Conservation (phyloP, 2,113 vertebrate genomes). For the Myotis lucifugus region DNA sequence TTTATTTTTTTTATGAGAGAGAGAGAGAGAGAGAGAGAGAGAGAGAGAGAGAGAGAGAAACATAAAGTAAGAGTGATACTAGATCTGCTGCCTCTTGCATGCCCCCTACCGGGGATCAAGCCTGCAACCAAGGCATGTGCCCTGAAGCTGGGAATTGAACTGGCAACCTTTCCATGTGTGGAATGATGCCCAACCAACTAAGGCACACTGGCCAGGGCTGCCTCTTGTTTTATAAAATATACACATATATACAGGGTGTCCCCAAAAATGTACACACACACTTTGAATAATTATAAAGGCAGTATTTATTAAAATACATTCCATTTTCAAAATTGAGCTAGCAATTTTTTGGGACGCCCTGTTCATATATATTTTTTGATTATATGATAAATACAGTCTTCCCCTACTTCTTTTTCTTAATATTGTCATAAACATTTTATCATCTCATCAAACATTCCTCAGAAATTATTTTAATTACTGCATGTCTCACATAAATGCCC, state of each 20-base stretch:
- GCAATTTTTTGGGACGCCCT: too few species aligned
- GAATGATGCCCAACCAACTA: not conserved
- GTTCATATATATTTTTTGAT: not conserved
- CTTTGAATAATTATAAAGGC: too few species aligned
- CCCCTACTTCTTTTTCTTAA: not conserved
- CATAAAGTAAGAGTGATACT: not conserved
- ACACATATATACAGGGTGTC: too few species aligned
- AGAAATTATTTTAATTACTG: not conserved
- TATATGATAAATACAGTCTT: not conserved
- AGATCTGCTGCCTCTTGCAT: not conserved
- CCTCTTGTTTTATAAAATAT: not conserved
- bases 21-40: too few species aligned
- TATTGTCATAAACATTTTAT: constrained; percentile 15
- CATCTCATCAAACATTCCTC: not conserved
- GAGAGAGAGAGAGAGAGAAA: not conserved
- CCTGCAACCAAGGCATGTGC: too few species aligned
- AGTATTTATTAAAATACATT: too few species aligned
- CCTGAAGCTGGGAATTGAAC: not conserved
- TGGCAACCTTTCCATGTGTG: not conserved
- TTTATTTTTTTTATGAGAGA: not conserved
- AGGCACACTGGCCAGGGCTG: not conserved
- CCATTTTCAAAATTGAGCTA: too few species aligned
- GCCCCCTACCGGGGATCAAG: not conserved
- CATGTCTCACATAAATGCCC: not conserved
- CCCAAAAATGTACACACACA: too few species aligned